These are phyloP conservation scores for Myanophis thanlyinensis DNA, from an alignment of 2,113 vertebrate species.

Conservation along the genomic window DNA sequence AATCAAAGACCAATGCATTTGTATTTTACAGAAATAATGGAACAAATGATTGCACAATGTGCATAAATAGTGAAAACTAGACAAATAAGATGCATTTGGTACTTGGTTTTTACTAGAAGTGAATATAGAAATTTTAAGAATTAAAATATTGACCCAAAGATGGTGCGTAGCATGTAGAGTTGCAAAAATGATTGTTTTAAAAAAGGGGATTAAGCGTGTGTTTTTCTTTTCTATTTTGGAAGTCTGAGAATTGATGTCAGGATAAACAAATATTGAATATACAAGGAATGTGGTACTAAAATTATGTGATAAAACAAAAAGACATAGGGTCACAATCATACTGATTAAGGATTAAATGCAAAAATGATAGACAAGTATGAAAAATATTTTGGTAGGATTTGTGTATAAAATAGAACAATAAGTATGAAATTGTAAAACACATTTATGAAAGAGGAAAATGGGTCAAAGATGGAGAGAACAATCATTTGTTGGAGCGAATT, in stretches of 20 bases:
- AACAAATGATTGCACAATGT: neutral
- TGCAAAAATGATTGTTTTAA: neutral
- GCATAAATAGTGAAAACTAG: neutral
- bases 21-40: neutral
- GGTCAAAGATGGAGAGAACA: neutral
- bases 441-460: neutral
- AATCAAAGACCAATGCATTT: neutral
- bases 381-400: neutral
- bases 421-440: neutral
- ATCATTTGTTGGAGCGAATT: neutral
- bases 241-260: neutral
- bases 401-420: neutral
- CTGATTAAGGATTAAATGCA: neutral
- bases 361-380: neutral
- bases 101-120: neutral
- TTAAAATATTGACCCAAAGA: neutral
- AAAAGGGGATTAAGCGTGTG: neutral
- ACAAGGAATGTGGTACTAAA: neutral
- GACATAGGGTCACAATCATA: neutral
- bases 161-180: neutral
- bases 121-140: neutral
- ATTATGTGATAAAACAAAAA: neutral
- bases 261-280: neutral
- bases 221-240: neutral
- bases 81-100: neutral